Base-by-base conservation (phyloP, 2,113 vertebrate genomes). In the Muntiacus reevesi region DNA sequence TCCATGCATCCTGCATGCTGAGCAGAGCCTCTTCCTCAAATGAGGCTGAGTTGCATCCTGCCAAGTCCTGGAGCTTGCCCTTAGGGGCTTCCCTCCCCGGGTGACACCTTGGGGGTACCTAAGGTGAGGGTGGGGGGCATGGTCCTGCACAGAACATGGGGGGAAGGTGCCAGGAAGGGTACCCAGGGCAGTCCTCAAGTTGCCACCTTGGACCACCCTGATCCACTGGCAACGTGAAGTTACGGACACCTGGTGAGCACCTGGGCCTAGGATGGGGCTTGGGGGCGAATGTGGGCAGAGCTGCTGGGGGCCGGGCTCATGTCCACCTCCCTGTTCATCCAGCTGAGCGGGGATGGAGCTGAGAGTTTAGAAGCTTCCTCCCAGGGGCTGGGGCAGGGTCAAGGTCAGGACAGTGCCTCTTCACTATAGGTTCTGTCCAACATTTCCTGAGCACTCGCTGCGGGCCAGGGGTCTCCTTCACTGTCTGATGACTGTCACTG, bases 331-430 rank as follows among this genome's bases (percentile, higher is more conserved):
- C 52, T 40, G 27, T n/a, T 59, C 12, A 3, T n/a, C 57, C 83
- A 50, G 50, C 45, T 40, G 57, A 87, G 33, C 25, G 2, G 13
- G 52, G 86, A 15, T 62, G 64, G 74, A 85, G 79, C n/a, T 8
- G n/a, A 78, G 83, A 43, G n/a, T 40, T 84, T 50, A 30, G 45
- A 28, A 7, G 21, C 59, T 50, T 95, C 81, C 78, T 95, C 87
- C 45, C 30, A 59, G 84, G 74, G 36, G 0, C 27, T n/a, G 59
- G 6, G 50, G 30, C 25, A 50, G 1, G 7, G 30, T 71, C 33
- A 33, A 57, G 60, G 60, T 92, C 33, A 62, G 62, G 67, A 60
- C 25, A 43, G 78, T 3, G 9, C 28, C 67, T 2, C 7, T 33
- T 1, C 10, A 23, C 40, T 10, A 59, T 5, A 2, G 13, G 71